Conservation (phyloP, 1,140 invertebrate species). For the Trichoplusia ni region DNA sequence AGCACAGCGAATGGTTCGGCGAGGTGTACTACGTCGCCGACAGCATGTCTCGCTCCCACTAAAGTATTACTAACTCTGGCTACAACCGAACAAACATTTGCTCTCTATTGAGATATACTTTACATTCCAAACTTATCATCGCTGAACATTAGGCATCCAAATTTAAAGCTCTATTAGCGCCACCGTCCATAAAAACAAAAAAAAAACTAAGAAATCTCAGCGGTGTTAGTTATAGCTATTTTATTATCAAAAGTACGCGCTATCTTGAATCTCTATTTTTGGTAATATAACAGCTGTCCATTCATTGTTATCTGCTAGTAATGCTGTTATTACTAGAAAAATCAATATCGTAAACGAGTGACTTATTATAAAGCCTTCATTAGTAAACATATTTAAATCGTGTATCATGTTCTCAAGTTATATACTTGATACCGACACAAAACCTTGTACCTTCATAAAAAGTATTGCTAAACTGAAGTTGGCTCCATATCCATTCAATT, state of each 20-base stretch:
- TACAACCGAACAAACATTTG: neutral
- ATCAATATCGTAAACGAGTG: conserved; percentile 29
- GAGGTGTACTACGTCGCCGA: conserved; percentile 73
- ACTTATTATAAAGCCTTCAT: conserved; percentile 30
- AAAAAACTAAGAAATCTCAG: neutral
- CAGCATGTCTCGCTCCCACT: conserved; percentile 65
- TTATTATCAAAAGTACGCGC: conserved; percentile 5
- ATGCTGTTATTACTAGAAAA: conserved; percentile 10
- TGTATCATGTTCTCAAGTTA: conserved; percentile 19
- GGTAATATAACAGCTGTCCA: neutral
- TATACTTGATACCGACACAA: neutral
- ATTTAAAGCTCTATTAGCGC: neutral
- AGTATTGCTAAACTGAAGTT: no score
- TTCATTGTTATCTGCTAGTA: neutral
- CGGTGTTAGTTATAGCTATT: neutral
- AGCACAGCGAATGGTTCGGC: conserved; percentile 79
- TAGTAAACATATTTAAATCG: conserved; percentile 21
- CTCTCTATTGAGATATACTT: conserved; percentile 22
- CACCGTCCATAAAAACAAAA: conserved; percentile 23
- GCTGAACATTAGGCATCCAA: conserved; percentile 4
- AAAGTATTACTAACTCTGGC: neutral
- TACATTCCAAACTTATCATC: conserved; percentile 26
- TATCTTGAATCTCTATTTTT: conserved; percentile 14
- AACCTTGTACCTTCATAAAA: no score
- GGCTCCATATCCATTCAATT: no score